Percentiles rank a stretch among this genome's conserved stretches.
phyloP scores from a whole-genome alignment of 2,888 invertebrate genomes.

The Aricia artaxerxes region DNA sequence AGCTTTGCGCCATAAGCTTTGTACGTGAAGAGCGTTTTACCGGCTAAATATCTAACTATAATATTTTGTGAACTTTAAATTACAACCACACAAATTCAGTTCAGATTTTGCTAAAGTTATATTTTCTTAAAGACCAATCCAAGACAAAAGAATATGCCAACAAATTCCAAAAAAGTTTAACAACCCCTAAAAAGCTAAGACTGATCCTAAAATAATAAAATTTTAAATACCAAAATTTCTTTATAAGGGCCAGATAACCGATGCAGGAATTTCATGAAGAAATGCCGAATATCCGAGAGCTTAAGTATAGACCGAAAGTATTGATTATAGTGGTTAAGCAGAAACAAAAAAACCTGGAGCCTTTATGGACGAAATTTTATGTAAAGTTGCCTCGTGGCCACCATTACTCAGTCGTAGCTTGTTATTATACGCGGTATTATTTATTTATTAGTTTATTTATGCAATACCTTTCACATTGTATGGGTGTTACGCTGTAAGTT shows the following conservation, averaged over 20 bases:
- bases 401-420: conserved; percentile 73
- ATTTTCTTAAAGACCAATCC: not conserved
- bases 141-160: not conserved
- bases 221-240: not conserved
- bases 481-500: conserved; percentile 3
- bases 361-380: conserved; percentile 43
- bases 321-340: conserved; percentile 71
- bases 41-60: too few species aligned
- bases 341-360: conserved; percentile 14
- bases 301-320: conserved; percentile 21
- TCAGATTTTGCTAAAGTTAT: not conserved
- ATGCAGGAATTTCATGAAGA: conserved; percentile 22
- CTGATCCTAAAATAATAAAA: not conserved
- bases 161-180: not conserved
- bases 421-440: conserved; percentile 78
- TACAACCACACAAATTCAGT: too few species aligned
- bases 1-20: not conserved
- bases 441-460: conserved; percentile 63
- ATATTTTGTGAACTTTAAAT: too few species aligned
- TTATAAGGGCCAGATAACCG: not conserved
- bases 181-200: not conserved
- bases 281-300: conserved; percentile 22
- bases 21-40: too few species aligned
- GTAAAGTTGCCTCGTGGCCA: conserved; percentile 75
- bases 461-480: conserved; percentile 32